Conservation (phyloP, 2,797 vertebrate species). For the Prunella strophiata region DNA sequence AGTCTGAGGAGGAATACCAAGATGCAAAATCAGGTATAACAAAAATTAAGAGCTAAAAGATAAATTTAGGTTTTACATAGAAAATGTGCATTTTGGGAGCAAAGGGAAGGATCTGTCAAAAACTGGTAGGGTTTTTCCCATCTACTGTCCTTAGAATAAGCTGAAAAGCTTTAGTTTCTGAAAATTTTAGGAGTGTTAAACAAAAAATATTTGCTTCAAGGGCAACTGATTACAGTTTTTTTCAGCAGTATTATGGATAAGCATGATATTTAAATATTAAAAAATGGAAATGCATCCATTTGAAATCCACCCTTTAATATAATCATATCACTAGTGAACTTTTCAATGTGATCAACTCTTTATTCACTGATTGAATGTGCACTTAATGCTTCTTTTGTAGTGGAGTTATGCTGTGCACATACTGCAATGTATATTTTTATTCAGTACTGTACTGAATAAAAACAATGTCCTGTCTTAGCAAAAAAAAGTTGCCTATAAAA, state of each 20-base stretch:
- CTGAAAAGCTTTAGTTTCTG: not conserved
- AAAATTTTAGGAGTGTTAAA: not conserved
- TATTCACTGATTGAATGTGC: not conserved
- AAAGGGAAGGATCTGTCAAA: not conserved
- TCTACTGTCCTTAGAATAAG: not conserved
- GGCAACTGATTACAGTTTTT: not conserved
- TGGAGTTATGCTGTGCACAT: rapidly evolving
- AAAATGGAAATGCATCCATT: not conserved
- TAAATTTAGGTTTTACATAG: not conserved
- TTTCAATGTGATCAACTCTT: not conserved
- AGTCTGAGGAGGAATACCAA: not conserved
- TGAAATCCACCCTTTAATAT: not conserved
- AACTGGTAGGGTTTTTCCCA: not conserved
- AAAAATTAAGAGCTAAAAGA: not conserved
- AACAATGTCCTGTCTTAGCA: not conserved
- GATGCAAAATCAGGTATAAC: not conserved
- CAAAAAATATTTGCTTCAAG: not conserved
- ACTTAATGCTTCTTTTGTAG: not conserved
- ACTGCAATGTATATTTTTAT: too few species aligned
- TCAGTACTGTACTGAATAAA: not conserved
- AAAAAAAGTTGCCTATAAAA: not conserved
- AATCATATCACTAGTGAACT: not conserved
- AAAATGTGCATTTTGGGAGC: not conserved
- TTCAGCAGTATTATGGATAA: not conserved
- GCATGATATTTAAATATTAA: not conserved